Conservation (phyloP, 2,797 vertebrate genomes). For the Gadopsis marmoratus region DNA sequence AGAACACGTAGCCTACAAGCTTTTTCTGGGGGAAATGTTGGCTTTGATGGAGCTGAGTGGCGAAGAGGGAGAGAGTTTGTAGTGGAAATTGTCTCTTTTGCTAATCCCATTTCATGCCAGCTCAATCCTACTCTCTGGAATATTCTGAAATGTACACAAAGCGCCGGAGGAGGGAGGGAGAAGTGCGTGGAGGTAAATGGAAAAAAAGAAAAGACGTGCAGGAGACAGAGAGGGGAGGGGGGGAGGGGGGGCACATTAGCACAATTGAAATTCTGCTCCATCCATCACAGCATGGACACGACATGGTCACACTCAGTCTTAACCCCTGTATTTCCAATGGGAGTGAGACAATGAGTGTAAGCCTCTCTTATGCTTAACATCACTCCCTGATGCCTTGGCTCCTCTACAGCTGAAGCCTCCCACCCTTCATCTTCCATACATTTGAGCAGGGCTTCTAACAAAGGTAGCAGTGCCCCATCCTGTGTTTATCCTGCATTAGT, state of each 20-base stretch:
- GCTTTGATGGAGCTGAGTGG: conserved; percentile 54
- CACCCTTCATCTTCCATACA: conserved; percentile 9
- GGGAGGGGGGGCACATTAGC: too few relatives aligned
- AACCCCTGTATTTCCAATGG: conserved; percentile 52
- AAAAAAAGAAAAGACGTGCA: neutral
- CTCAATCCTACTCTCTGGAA: conserved; percentile 73
- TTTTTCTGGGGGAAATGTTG: conserved; percentile 33
- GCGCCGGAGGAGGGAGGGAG: conserved; percentile 17
- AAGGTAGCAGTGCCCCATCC: neutral
- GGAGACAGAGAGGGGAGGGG: neutral
- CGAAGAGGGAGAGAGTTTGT: conserved; percentile 60
- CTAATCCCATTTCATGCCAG: conserved; percentile 84
- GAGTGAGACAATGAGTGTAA: conserved; percentile 59
- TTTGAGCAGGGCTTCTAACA: conserved; percentile 12
- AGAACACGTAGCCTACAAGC: conserved; percentile 12
- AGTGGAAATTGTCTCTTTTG: conserved; percentile 79
- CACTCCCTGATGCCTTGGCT: conserved; percentile 40
- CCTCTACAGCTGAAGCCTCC: conserved; percentile 18
- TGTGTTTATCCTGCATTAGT: conserved; percentile 23
- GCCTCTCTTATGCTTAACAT: conserved; percentile 49
- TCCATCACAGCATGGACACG: conserved; percentile 71
- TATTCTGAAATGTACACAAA: conserved; percentile 73
- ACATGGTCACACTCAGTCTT: conserved; percentile 63
- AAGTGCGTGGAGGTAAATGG: neutral
- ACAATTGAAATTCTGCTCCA: conserved; percentile 73